Evolutionary conservation across 2,888 invertebrate species (phyloP), one percentile per base, ranked within the genome.

Genomic region (Alloscopus bannaensis): DNA sequence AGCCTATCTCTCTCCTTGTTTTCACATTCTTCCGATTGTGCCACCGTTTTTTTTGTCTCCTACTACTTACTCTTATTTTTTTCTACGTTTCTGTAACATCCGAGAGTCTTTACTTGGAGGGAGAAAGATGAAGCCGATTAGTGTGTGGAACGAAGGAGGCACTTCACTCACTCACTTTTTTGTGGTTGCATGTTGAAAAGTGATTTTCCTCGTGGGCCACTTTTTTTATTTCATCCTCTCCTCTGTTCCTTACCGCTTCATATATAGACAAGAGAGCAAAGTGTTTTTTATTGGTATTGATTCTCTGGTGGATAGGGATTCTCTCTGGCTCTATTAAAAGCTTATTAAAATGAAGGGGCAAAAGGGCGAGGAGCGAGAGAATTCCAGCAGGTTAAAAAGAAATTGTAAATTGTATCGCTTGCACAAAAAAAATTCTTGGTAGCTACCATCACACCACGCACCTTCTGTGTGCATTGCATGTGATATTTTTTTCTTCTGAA

Each of bases 341-440:
- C 29, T 59, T 59, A 59, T 59, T 59, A 59, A 59, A 59, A 59
- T 59, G 59, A 59, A 59, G 59, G 59, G 50, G 42, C 40, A 62
- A n/a, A 62, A 62, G 62, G 62, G 62, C 62, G 62, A 40, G 40
- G 76, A 75, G n/a, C n/a, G n/a, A n/a, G 77, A 79, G 82, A 82
- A 82, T 82, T 82, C 82, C 82, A 82, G 80, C 80, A 82, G 82
- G 80, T 80, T 80, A 72, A n/a, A n/a, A n/a, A n/a, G n/a, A n/a
- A n/a, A n/a, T n/a, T n/a, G n/a, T n/a, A n/a, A 70, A 72, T 77
- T 59, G 59, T 59, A 59, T 59, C 59, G 31, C 31, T 29, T 28
- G 57, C 2, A 28, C 16, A 36, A 13, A 13, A 36, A n/a, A n/a
- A 42, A 42, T 42, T 16, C 18, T 18, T n/a, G 59, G 31, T 31